A percentile compares a stretch with the other conserved stretches of the same genome.
phyloP scores from a whole-genome alignment of 2,113 vertebrate genomes.

The Aythya baeri region DNA sequence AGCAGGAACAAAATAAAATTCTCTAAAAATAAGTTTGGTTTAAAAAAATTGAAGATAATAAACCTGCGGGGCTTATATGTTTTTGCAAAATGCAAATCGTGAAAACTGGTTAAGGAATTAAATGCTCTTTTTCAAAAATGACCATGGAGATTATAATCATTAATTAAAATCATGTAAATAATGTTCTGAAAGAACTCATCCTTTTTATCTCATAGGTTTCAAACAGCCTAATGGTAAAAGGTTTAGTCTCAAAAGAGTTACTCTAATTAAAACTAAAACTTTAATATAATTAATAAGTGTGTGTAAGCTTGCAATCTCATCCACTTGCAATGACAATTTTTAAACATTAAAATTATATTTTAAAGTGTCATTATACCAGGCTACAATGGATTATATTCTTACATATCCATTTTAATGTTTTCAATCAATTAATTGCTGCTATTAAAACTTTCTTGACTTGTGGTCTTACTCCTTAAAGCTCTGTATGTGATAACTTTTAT shows the following conservation, averaged over 20 bases:
- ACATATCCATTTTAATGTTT: not conserved
- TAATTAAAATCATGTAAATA: slow-evolving; percentile 86
- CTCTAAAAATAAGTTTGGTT: slow-evolving; percentile 67
- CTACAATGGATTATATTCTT: not conserved
- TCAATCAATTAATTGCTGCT: not conserved
- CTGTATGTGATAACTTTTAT: not conserved
- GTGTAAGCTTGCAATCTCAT: slow-evolving; percentile 62
- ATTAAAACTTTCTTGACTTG: not conserved
- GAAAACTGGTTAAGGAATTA: slow-evolving; percentile 78
- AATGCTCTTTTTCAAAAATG: slow-evolving; percentile 80
- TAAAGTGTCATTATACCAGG: not conserved
- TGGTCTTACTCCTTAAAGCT: not conserved
- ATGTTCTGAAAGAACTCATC: slow-evolving; percentile 75
- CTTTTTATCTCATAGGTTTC: slow-evolving; percentile 79
- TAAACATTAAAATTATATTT: slow-evolving; percentile 25
- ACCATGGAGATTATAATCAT: slow-evolving; percentile 83
- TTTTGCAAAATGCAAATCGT: slow-evolving; percentile 82
- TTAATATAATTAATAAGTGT: slow-evolving; percentile 74
- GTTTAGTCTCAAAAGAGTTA: slow-evolving; percentile 75
- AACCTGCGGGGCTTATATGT: slow-evolving; percentile 69
- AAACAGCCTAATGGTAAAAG: slow-evolving; percentile 75
- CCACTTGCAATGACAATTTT: slow-evolving; percentile 15
- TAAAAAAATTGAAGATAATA: slow-evolving; percentile 62
- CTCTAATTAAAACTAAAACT: slow-evolving; percentile 82
- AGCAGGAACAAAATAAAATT: slow-evolving; percentile 72